Conservation (phyloP, 2,888 invertebrate genomes). For the Elaeidobius kamerunicus region DNA sequence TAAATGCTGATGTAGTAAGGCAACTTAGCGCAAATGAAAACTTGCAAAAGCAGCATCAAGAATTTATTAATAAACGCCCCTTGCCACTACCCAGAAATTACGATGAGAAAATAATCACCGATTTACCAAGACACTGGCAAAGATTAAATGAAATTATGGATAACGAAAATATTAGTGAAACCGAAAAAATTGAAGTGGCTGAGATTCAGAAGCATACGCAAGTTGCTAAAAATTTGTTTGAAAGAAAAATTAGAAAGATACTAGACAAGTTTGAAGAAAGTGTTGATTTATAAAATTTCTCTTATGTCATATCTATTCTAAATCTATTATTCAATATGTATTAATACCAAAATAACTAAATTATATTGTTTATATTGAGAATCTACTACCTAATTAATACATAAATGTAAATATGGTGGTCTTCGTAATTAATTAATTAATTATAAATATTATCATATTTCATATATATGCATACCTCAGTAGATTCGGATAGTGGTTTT, state of each 20-base stretch:
- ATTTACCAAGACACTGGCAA: constrained; percentile 30
- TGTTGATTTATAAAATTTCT: constrained; percentile 17
- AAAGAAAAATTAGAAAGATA: constrained; percentile 21
- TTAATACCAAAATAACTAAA: background rate
- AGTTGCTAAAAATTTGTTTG: constrained; percentile 21
- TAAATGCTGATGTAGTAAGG: constrained; percentile 14
- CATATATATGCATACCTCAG: no score
- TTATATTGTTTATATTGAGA: background rate
- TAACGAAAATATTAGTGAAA: constrained; percentile 15
- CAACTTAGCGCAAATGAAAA: background rate
- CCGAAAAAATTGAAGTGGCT: constrained; percentile 28
- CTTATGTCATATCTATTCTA: no score
- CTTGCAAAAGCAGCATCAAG: background rate
- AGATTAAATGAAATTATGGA: constrained; percentile 30
- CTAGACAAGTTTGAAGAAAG: constrained; percentile 15
- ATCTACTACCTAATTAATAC: no score
- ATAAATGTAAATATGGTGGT: no score
- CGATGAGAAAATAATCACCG: constrained; percentile 28
- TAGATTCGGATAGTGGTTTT: no score
- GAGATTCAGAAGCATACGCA: constrained; percentile 30
- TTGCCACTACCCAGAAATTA: constrained; percentile 27
- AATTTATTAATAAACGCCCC: constrained; percentile 16
- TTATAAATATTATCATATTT: no score
- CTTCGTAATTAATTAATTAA: no score
- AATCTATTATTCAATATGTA: background rate